Evolutionary conservation across 2,113 vertebrate genomes (phyloP).

Genomic region (Podocnemis expansa): DNA sequence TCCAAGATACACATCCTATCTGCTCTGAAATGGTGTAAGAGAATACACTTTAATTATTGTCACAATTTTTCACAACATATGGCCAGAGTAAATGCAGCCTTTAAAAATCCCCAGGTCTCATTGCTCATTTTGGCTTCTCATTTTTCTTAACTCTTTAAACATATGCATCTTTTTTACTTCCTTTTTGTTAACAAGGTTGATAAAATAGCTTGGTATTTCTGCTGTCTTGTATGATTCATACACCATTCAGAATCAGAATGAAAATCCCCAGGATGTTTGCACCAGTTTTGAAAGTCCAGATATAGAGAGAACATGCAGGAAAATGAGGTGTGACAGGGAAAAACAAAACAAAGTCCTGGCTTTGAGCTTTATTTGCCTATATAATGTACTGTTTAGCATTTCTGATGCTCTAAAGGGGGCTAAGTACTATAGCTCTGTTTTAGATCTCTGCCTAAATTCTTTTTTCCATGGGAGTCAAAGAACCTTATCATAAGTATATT

Average conservation of each 20-base stretch:
- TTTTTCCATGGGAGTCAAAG: not conserved
- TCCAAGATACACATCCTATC: not conserved
- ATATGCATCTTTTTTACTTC: not conserved
- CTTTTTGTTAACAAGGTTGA: not conserved
- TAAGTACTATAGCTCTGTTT: not conserved
- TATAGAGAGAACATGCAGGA: not conserved
- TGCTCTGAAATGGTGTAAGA: not conserved
- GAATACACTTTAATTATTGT: not conserved
- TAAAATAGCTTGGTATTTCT: not conserved
- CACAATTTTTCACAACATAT: not conserved
- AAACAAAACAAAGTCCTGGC: not conserved
- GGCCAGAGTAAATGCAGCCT: not conserved
- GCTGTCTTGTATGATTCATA: not conserved
- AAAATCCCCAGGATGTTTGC: not conserved
- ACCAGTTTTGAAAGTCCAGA: not conserved
- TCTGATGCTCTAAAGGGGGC: not conserved
- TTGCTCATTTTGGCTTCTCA: not conserved
- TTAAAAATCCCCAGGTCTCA: not conserved
- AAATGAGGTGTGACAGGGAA: not conserved
- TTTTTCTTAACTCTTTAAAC: not conserved
- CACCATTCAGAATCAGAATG: not conserved
- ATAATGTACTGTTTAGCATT: fast-evolving
- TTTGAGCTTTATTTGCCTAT: not conserved
- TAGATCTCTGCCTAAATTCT: not conserved
- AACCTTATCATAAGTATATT: not conserved